Base-by-base conservation (phyloP, 2,888 invertebrate species). In the Oligia fasciuncula region DNA sequence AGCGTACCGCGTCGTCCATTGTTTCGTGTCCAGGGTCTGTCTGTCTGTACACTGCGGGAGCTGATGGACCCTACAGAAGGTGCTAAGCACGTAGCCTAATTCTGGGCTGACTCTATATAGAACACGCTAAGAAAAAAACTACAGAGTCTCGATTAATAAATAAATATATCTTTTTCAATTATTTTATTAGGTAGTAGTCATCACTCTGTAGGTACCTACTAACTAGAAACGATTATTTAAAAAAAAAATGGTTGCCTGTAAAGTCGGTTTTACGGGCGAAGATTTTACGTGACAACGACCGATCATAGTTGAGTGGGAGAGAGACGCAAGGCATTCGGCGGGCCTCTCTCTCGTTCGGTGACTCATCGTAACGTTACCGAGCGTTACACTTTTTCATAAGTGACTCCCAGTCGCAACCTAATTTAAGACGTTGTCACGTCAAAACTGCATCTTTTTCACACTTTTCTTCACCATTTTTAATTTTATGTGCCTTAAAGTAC, bases 401-500 rank as follows among this genome's bases (percentile, higher is more conserved):
- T n/a, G n/a, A n/a, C n/a, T n/a, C n/a, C n/a, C n/a, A n/a, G n/a
- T n/a, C n/a, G n/a, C n/a, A n/a, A n/a, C n/a, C n/a, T n/a, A n/a
- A n/a, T n/a, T n/a, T n/a, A n/a, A n/a, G n/a, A n/a, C n/a, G n/a
- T n/a, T n/a, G n/a, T n/a, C n/a, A n/a, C n/a, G n/a, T n/a, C n/a
- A n/a, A n/a, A n/a, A 57, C 17, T 40, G n/a, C 40, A 1, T 77
- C 54, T 29, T 14, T 62, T 62, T 67, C 29, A 49, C 54, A 14
- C 46, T 46, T 43, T 68, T 23, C 14, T 11, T 13, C 40, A 49
- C n/a, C 23, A 51, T 60, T 76, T 62, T 43, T 72, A 77, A 60
- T 76, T 72, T 68, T 3, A 67, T 80, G 63, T 49, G 54, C 60
- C 51, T 69, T 29, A 67, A 76, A 73, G 29, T 70, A 81, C 77